phyloP scores from a whole-genome alignment of 2,113 vertebrate genomes.

The Phycodurus eques region DNA sequence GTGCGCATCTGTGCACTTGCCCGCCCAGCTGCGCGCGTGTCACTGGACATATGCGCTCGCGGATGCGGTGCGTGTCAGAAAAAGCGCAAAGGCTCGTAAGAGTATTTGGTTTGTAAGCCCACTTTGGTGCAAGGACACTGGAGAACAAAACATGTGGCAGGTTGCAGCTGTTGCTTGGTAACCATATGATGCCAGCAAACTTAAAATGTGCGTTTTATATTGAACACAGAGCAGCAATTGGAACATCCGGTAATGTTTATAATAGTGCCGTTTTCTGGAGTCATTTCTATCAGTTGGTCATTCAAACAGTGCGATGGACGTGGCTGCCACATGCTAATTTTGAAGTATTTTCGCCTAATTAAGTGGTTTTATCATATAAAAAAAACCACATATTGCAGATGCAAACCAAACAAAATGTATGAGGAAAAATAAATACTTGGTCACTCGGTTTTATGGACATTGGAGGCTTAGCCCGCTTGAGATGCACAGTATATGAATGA shows the following conservation, averaged over 20 bases:
- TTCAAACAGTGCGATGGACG: no score
- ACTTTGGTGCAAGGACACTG: constrained; percentile 4
- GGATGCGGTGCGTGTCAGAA: constrained; percentile 36
- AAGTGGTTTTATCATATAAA: no score
- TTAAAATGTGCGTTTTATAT: background rate
- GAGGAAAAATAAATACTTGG: no score
- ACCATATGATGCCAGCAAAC: background rate
- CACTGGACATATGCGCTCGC: constrained; percentile 46
- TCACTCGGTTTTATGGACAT: no score
- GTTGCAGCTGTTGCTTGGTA: background rate
- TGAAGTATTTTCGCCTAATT: no score
- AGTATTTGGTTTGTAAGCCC: constrained; percentile 45
- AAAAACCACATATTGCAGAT: no score
- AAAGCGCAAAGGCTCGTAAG: constrained; percentile 42
- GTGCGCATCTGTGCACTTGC: constrained; percentile 38
- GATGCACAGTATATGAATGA: no score
- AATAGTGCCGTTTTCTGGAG: background rate
- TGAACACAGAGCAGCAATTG: background rate
- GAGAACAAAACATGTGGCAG: background rate
- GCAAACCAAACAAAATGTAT: no score
- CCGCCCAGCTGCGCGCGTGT: constrained; percentile 26
- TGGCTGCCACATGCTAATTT: no score
- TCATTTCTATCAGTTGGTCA: background rate
- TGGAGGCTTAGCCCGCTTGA: no score
- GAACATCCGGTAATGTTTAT: no score